Base-by-base conservation (phyloP, 2,888 invertebrate species). In the Pomacea canaliculata region DNA sequence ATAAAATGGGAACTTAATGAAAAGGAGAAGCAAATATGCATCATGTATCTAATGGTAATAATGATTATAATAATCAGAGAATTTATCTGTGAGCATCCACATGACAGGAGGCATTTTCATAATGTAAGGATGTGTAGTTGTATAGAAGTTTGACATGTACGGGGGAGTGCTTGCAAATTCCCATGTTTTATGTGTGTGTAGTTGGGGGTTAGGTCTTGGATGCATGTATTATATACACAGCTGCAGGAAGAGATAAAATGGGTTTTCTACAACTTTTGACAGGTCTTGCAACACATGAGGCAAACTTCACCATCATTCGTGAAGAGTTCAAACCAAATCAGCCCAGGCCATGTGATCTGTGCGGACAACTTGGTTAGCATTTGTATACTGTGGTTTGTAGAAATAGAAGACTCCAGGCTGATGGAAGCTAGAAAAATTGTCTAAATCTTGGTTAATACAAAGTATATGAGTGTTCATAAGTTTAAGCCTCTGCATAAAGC, bases 321-420 rank as follows among this genome's bases (percentile, higher is more conserved):
- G 99, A 99, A 92, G 99, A 99, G 92, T 99, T 99, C 91, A 96
- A 98, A 87, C 98, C 98, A 0, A 98, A 99, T 91, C 95, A 98
- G 90, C 97, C 97, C 0, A 93, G 94, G 81, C 97, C 99, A 0
- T 99, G 99, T 90, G 98, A 98, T 83, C 94, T 99, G 77, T 99
- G 99, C 91, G 96, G 96, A 51, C 92, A 93, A 83, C 87, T 92
- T 80, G 93, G 93, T 88, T 88, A n/a, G 49, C 18, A 10, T 70
- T 19, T 70, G n/a, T 49, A 70, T 48, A 9, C 16, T n/a, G 27
- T 2, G 16, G 67, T 67, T 27, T 37, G 23, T 27, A 18, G 27
- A 37, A 18, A 4, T 18, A 27, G 67, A 67, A 5, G 23, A 1
- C 16, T n/a, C 3, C 1, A 67, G 37, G 67, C 23, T 23, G 23